These are phyloP conservation scores for Crioceris asparagi DNA, from an alignment of 2,888 invertebrate genomes.

Conservation along the genomic window DNA sequence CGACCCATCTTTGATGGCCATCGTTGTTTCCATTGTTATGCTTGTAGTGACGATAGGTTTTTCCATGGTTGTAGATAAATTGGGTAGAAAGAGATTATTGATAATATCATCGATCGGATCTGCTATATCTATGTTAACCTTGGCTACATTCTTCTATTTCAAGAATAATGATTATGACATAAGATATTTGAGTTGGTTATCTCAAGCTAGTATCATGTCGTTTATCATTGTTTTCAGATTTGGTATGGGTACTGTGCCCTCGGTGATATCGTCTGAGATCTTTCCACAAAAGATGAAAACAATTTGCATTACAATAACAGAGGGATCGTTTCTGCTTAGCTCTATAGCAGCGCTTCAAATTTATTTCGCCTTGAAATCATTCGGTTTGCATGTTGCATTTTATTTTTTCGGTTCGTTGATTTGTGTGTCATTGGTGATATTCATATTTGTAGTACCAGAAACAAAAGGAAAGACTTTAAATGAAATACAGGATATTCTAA, in stretches of 20 bases:
- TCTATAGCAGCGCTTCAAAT: slow-evolving; percentile 30
- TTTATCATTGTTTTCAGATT: slow-evolving; percentile 32
- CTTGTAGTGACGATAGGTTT: slow-evolving; percentile 27
- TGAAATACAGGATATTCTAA: slow-evolving; percentile 33
- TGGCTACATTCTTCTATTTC: slow-evolving; percentile 32
- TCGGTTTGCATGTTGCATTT: slow-evolving; percentile 33
- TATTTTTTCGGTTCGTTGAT: slow-evolving; percentile 30
- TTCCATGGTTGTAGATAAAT: slow-evolving; percentile 31
- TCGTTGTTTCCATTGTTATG: slow-evolving; percentile 32
- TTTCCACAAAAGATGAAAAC: slow-evolving; percentile 35
- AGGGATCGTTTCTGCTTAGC: slow-evolving; percentile 30
- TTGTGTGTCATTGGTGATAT: slow-evolving; percentile 27
- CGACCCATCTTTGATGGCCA: slow-evolving; percentile 28
- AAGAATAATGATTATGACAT: slow-evolving; percentile 26
- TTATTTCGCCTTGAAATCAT: slow-evolving; percentile 25
- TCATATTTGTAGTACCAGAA: slow-evolving; percentile 30
- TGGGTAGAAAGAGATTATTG: slow-evolving; percentile 31
- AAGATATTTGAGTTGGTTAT: slow-evolving; percentile 21
- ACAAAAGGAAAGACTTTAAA: slow-evolving; percentile 33
- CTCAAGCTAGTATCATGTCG: slow-evolving; percentile 29
- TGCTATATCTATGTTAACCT: slow-evolving; percentile 26
- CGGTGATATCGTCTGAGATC: slow-evolving; percentile 34
- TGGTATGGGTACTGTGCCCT: slow-evolving; percentile 34
- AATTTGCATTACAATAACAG: slow-evolving; percentile 33
- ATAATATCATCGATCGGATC: slow-evolving; percentile 29